phyloP scores from a whole-genome alignment of 2,888 invertebrate species.

The Bruchidius siliquastri region DNA sequence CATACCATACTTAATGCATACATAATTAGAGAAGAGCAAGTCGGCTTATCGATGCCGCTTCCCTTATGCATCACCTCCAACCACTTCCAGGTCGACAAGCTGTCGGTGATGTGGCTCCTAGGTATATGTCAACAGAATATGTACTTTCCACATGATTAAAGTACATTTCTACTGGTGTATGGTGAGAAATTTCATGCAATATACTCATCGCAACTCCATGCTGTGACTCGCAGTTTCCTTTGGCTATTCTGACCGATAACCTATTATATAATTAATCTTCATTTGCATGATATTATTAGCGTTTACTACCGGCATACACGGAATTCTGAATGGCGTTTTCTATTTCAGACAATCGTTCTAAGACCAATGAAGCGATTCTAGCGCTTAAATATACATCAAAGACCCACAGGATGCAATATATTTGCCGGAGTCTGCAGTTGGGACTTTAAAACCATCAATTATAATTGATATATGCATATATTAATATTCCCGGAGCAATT shows the following conservation, averaged over 20 bases:
- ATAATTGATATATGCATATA: slow-evolving; percentile 16
- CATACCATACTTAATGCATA: too few relatives aligned
- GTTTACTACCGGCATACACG: not conserved
- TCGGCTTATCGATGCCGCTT: too few relatives aligned
- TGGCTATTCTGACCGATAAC: not conserved
- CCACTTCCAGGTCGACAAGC: too few relatives aligned
- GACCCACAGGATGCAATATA: slow-evolving; percentile 30
- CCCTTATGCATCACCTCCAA: too few relatives aligned
- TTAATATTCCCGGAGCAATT: slow-evolving; percentile 10
- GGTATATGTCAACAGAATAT: too few relatives aligned
- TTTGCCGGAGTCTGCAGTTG: slow-evolving; percentile 11
- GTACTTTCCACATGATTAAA: too few relatives aligned
- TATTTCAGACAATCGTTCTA: not conserved
- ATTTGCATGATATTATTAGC: not conserved
- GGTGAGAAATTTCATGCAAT: too few relatives aligned
- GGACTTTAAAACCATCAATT: slow-evolving; percentile 16
- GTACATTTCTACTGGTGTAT: too few relatives aligned
- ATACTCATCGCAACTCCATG: too few relatives aligned
- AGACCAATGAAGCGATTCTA: not conserved
- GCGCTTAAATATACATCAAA: slow-evolving; percentile 24
- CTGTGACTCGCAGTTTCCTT: not conserved
- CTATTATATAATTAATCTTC: not conserved
- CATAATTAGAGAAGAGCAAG: too few relatives aligned
- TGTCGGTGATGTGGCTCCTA: too few relatives aligned
- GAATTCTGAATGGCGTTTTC: not conserved